Conservation (phyloP, 2,113 vertebrate species). For the Leptosomus discolor region DNA sequence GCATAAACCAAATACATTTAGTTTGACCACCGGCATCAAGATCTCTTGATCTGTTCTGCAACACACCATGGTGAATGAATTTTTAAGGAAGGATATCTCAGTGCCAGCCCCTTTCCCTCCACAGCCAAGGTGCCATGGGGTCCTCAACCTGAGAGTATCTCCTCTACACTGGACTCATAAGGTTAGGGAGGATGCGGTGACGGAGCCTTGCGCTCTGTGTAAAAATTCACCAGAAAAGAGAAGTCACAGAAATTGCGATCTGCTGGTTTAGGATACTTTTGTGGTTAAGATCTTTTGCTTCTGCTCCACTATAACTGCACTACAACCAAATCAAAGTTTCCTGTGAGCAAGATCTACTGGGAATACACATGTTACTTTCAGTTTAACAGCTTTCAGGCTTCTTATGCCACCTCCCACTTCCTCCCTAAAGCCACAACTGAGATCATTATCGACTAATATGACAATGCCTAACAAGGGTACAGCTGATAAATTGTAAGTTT, state of each 20-base stretch:
- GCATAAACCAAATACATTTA: fast-evolving
- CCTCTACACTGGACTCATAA: fast-evolving
- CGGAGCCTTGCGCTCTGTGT: not conserved
- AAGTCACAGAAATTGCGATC: not conserved
- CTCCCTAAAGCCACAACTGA: not conserved
- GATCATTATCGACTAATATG: not conserved
- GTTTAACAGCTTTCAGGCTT: not conserved
- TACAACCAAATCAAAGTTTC: not conserved
- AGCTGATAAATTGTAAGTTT: not conserved
- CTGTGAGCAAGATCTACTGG: not conserved
- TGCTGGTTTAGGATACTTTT: not conserved
- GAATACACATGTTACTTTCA: not conserved
- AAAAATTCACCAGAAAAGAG: not conserved
- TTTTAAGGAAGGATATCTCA: not conserved
- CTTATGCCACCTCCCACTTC: not conserved
- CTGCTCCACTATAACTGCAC: not conserved
- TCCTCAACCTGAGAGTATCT: fast-evolving
- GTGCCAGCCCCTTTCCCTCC: not conserved
- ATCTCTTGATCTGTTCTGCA: not conserved
- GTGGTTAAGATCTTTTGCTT: not conserved
- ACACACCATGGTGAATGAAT: fast-evolving
- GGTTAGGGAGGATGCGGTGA: fast-evolving
- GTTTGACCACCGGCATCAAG: not conserved
- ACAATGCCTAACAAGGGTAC: not conserved
- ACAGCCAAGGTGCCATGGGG: not conserved